Evolutionary conservation across 2,797 vertebrate genomes (phyloP), one percentile per base, ranked within the genome.

Genomic region (Sebastes kiyomatsui): DNA sequence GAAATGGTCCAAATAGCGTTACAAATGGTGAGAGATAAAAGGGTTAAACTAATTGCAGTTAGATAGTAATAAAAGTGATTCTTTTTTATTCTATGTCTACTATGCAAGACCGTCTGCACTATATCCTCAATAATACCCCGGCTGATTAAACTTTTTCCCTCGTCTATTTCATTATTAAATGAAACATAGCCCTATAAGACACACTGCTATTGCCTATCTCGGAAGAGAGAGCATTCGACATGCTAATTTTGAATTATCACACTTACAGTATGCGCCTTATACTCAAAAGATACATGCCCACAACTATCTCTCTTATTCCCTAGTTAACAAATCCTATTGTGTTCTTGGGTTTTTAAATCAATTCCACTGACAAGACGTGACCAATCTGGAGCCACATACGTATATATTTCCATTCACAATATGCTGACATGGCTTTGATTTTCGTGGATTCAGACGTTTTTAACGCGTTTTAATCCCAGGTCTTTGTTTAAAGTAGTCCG

Each of bases 21-120:
- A 92, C 95, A 95, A 96, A 96, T 95, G 94, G 93, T 68, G 86
- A 91, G 93, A 94, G 96, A 96, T 95, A 96, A 95, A 95, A 95
- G 94, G 93, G 93, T 95, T 95, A 93, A 95, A 95, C 94, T 96
- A 96, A 96, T 94, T 96, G 93, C 92, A 93, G 93, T 95, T 94
- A 94, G 94, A 96, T 95, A 93, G 93, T 91, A 95, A 93, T 95
- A 93, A 94, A 95, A 94, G 92, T 90, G 90, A 95, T 95, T 94
- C 93, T 89, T 94, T 49, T 96, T 95, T 88, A 94, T 93, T 95
- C 94, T 88, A 75, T 79, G 92, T 94, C 94, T 89, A 89, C 90
- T 80, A 88, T 90, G 89, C 89, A 91, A 84, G 86, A 68, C 79
- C 70, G 91, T 90, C 90, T 90, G 79, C 85, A 79, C 88, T 91